Evolutionary conservation across 2,797 vertebrate genomes (phyloP).

Genomic region (Rallus crepitans): DNA sequence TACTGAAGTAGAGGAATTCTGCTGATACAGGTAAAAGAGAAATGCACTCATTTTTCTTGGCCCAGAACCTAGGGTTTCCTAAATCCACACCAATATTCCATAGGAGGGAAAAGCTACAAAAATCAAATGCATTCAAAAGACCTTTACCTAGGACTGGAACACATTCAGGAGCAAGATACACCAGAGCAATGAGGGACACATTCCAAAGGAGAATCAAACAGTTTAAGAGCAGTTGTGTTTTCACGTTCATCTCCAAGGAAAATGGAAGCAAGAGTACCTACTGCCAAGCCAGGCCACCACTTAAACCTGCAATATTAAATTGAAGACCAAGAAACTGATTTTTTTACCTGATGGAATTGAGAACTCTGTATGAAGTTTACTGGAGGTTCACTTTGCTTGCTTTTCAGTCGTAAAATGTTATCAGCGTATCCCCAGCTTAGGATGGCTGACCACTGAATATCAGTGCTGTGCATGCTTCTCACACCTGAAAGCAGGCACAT

Average conservation of each 20-base stretch:
- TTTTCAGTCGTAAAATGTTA: conserved; percentile 95
- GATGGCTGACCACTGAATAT: conserved; percentile 99
- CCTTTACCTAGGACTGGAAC: not conserved
- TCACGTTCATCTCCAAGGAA: not conserved
- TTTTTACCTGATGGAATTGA: conserved; percentile 91
- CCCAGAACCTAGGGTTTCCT: not conserved
- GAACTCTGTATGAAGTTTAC: conserved; percentile 97
- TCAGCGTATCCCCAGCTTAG: conserved; percentile 98
- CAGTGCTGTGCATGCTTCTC: conserved; percentile 98
- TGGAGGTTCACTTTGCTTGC: conserved; percentile 97
- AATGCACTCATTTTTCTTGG: not conserved
- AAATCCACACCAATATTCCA: not conserved
- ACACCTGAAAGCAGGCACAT: conserved; percentile 82
- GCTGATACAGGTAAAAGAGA: no score
- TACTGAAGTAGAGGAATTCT: not conserved
- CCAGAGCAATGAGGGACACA: not conserved
- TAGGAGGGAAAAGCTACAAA: not conserved
- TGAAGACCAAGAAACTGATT: not conserved
- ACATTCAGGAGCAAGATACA: not conserved
- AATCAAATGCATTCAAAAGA: not conserved
- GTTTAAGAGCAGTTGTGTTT: not conserved
- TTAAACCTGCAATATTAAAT: not conserved
- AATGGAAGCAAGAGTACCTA: not conserved
- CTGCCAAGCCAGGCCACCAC: not conserved
- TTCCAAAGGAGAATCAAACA: not conserved